A percentile compares a stretch with the other conserved stretches of the same genome.
These are phyloP conservation scores for Hemiprocne comata DNA, from an alignment of 2,113 vertebrate species.

Conservation along the genomic window DNA sequence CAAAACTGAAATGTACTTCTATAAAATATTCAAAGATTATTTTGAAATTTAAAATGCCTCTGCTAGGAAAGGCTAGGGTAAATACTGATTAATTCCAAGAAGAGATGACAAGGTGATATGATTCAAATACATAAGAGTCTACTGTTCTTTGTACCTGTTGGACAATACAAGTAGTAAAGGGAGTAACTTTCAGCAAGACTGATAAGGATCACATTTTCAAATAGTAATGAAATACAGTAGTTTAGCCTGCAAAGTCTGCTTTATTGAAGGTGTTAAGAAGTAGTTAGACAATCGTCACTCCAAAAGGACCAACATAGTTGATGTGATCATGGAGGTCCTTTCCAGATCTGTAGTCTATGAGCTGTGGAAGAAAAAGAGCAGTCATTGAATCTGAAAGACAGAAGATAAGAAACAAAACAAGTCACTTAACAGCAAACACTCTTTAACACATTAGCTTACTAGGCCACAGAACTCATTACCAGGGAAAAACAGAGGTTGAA, in stretches of 20 bases:
- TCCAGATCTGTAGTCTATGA: background rate
- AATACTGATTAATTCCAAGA: background rate
- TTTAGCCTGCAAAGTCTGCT: background rate
- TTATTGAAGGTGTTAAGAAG: background rate
- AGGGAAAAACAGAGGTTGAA: conserved; percentile 2
- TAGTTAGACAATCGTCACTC: background rate
- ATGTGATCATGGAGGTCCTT: background rate
- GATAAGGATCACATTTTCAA: conserved; percentile 6
- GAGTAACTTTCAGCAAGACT: background rate
- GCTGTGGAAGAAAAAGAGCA: background rate
- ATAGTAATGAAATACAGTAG: background rate
- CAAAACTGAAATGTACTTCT: background rate
- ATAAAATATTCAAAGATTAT: background rate
- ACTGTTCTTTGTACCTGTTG: background rate
- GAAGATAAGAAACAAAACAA: background rate
- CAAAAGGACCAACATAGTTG: background rate
- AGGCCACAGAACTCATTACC: conserved; percentile 33
- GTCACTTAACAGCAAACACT: conserved; percentile 2
- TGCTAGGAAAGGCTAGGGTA: background rate
- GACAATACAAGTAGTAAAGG: background rate
- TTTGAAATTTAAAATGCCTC: background rate
- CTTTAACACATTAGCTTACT: background rate
- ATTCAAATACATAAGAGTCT: background rate
- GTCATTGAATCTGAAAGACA: background rate
- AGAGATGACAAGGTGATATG: background rate